These are phyloP conservation scores for Malurus splendens DNA, from an alignment of 2,797 vertebrate genomes.

Conservation along the genomic window DNA sequence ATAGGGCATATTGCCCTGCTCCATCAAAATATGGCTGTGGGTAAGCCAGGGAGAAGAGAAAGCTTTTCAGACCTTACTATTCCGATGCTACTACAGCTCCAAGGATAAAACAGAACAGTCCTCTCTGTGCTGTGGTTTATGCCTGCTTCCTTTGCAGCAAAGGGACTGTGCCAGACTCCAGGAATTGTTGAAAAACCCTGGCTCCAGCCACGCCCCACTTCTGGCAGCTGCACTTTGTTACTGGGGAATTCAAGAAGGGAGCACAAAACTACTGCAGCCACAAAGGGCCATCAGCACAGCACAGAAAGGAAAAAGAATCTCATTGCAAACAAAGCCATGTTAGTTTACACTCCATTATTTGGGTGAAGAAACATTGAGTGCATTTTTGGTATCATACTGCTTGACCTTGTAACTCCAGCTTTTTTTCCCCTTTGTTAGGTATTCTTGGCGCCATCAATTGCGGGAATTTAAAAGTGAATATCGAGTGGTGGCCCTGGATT, in stretches of 20 bases:
- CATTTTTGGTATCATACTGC: background rate
- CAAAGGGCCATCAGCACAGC: background rate
- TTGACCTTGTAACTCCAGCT: constrained; percentile 16
- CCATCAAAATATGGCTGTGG: background rate
- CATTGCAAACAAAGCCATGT: background rate
- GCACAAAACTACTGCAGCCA: background rate
- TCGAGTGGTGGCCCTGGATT: constrained; percentile 93
- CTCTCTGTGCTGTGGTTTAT: background rate
- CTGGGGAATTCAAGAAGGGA: background rate
- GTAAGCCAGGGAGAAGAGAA: background rate
- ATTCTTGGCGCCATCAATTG: constrained; percentile 95
- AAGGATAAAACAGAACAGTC: background rate
- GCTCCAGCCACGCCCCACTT: background rate
- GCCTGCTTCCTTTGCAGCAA: background rate
- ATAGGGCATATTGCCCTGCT: background rate
- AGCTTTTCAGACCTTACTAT: background rate
- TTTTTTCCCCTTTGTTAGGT: constrained; percentile 75
- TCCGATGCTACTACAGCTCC: background rate
- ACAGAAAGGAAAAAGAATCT: background rate
- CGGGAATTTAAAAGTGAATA: constrained; percentile 97
- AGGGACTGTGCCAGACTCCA: background rate
- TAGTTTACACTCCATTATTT: background rate
- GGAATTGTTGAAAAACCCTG: background rate
- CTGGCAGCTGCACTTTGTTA: background rate
- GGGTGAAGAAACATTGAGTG: background rate